A percentile compares a stretch with the other conserved stretches of the same genome.
These are phyloP conservation scores for Cryptocheilus praepositus DNA, from an alignment of 2,888 invertebrate genomes.

Conservation along the genomic window DNA sequence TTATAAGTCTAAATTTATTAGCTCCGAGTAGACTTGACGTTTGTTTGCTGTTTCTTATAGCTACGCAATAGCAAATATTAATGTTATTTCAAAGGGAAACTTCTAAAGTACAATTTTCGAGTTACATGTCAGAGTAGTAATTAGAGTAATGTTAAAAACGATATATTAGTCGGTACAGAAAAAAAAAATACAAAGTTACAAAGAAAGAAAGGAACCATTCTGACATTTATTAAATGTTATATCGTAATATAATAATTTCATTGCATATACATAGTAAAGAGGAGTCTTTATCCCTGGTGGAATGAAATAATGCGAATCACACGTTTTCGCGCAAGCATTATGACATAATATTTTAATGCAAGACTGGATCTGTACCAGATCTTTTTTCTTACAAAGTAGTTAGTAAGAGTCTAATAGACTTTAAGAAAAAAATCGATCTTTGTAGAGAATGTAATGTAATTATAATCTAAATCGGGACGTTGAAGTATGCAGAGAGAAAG, in stretches of 20 bases:
- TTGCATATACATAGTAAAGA: slow-evolving; percentile 22
- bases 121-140: slow-evolving; percentile 42
- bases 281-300: slow-evolving; percentile 32
- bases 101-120: slow-evolving; percentile 52
- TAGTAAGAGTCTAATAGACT: slow-evolving; percentile 33
- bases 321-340: slow-evolving; percentile 38
- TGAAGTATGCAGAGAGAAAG: slow-evolving; percentile 29
- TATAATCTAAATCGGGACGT: slow-evolving; percentile 24
- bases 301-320: slow-evolving; percentile 43
- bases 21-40: slow-evolving; percentile 37
- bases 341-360: slow-evolving; percentile 53
- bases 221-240: slow-evolving; percentile 38
- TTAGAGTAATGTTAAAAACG: slow-evolving; percentile 33
- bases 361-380: slow-evolving; percentile 54
- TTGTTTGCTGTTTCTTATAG: slow-evolving; percentile 35
- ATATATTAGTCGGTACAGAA: slow-evolving; percentile 36
- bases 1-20: slow-evolving; percentile 48
- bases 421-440: slow-evolving; percentile 36
- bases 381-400: slow-evolving; percentile 44
- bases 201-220: slow-evolving; percentile 36
- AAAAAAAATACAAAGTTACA: slow-evolving; percentile 34
- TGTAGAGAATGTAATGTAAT: slow-evolving; percentile 30
- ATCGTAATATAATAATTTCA: slow-evolving; percentile 31
- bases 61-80: slow-evolving; percentile 30
- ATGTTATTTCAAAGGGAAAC: slow-evolving; percentile 39